Conservation (phyloP, 2,888 invertebrate species). For the Deilephila elpenor region DNA sequence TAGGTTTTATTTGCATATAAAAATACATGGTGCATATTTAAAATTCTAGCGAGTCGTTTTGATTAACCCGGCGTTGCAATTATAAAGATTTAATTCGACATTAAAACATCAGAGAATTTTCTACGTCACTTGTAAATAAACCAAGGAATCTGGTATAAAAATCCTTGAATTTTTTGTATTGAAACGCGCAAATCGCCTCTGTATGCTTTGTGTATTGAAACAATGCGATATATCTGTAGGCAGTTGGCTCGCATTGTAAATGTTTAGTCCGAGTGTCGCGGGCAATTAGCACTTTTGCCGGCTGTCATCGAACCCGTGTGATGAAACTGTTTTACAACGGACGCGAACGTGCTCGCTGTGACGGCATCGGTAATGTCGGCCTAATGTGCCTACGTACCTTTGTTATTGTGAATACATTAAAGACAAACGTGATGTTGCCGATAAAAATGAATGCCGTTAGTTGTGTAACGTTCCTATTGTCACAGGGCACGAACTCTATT, state of each 20-base stretch:
- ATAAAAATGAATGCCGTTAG: conserved; percentile 12
- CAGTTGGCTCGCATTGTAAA: conserved; percentile 56
- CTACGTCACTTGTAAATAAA: conserved; percentile 12
- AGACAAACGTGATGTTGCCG: conserved; percentile 5
- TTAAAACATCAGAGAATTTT: not conserved
- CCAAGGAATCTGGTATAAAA: not conserved
- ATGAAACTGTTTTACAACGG: conserved; percentile 46
- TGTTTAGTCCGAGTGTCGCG: conserved; percentile 56
- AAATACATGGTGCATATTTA: conserved; percentile 26
- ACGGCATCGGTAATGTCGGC: conserved; percentile 29
- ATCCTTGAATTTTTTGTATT: conserved; percentile 19
- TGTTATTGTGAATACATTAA: conserved; percentile 26
- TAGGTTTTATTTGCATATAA: conserved; percentile 45
- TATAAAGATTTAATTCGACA: conserved; percentile 15
- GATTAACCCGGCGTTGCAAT: conserved; percentile 3
- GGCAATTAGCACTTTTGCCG: conserved; percentile 74
- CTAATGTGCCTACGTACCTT: conserved; percentile 25
- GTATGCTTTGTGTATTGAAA: conserved; percentile 18
- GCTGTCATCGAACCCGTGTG: conserved; percentile 65
- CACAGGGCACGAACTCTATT: not conserved
- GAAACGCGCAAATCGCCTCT: not conserved
- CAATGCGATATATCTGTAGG: conserved; percentile 32
- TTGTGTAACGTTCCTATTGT: not conserved
- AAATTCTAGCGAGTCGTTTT: conserved; percentile 24
- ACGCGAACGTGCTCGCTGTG: conserved; percentile 34